Conservation (phyloP, 2,113 vertebrate genomes). For the Ahaetulla prasina region DNA sequence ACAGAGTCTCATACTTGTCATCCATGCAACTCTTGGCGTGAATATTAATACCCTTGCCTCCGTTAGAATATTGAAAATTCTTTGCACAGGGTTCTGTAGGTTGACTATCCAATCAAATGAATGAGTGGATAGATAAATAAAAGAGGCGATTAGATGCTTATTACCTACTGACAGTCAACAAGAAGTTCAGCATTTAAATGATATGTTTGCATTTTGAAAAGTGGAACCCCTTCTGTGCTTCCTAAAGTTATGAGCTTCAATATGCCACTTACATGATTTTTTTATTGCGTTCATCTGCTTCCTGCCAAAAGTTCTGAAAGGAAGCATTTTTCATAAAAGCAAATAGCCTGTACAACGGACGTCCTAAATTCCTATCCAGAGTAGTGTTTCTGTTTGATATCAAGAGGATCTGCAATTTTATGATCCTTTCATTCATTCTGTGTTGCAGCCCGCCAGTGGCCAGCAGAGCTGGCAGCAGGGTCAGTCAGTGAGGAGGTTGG, state of each 20-base stretch:
- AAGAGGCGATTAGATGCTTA: not conserved
- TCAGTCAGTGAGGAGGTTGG: no score
- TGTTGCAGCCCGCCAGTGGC: no score
- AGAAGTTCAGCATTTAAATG: not conserved
- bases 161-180: not conserved
- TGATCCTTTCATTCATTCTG: not conserved
- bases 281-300: not conserved
- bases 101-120: not conserved
- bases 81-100: not conserved
- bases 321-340: not conserved
- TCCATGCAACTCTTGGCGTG: not conserved
- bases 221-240: not conserved
- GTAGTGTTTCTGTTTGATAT: not conserved
- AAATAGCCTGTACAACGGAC: not conserved
- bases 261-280: not conserved
- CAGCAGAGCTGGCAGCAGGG: no score
- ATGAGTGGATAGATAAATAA: not conserved
- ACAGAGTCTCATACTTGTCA: not conserved
- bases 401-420: not conserved
- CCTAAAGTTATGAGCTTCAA: not conserved
- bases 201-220: not conserved
- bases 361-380: not conserved
- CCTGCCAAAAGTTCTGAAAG: not conserved
- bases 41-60: not conserved
- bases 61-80: not conserved